Conservation (phyloP, 2,888 invertebrate genomes). For the Alsophila aescularia region DNA sequence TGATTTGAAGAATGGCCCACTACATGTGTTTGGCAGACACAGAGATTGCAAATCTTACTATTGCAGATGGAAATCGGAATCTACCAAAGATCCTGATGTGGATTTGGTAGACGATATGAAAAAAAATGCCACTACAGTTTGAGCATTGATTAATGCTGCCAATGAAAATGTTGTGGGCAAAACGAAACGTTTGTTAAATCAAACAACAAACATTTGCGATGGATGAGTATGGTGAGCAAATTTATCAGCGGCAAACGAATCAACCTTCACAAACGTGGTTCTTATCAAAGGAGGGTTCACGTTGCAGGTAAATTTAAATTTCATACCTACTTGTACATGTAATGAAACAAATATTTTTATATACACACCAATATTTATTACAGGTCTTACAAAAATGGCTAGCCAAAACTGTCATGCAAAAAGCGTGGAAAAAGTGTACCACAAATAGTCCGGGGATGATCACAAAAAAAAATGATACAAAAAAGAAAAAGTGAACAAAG, state of each 20-base stretch:
- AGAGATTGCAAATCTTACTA: background rate
- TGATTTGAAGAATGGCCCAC: slow-evolving; percentile 10
- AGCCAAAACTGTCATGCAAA: background rate
- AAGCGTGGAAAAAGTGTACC: background rate
- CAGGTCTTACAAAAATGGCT: background rate
- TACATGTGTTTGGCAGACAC: background rate
- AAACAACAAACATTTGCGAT: background rate
- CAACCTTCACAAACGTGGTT: background rate
- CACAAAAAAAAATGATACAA: background rate
- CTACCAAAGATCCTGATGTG: background rate
- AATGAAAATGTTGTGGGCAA: background rate
- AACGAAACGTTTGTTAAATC: background rate
- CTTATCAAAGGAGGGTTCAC: background rate
- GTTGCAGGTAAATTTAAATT: background rate
- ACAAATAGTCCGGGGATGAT: background rate
- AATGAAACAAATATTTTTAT: too few relatives aligned
- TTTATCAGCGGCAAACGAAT: background rate
- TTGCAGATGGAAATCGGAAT: background rate
- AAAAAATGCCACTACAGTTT: background rate
- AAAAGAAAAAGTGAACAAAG: background rate
- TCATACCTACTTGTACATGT: background rate
- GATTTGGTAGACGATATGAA: background rate
- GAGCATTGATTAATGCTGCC: background rate
- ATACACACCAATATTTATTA: background rate
- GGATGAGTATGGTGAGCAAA: background rate